Conservation (phyloP, 2,797 vertebrate genomes). For the Garrulus glandarius region DNA sequence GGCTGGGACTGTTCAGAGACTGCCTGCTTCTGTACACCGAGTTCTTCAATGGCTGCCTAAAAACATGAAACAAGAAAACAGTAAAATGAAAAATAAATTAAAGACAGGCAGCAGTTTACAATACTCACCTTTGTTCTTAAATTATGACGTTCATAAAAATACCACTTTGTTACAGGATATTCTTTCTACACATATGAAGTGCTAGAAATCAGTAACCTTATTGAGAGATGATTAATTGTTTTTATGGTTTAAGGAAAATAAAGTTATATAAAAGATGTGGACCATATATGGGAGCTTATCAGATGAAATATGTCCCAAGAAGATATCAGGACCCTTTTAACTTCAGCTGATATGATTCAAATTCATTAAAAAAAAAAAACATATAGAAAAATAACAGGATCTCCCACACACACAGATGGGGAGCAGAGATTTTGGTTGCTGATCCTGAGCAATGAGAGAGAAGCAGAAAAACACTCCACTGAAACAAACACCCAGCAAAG, state of each 20-base stretch:
- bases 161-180: background rate
- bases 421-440: background rate
- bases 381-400: background rate
- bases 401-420: background rate
- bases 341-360: background rate
- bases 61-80: constrained; percentile 38
- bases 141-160: background rate
- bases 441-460: background rate
- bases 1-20: constrained; percentile 95
- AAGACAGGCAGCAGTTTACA: background rate
- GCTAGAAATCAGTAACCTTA: background rate
- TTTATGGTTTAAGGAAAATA: background rate
- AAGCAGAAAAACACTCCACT: background rate
- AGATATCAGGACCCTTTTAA: background rate
- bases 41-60: constrained; percentile 88
- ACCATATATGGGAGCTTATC: background rate
- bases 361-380: background rate
- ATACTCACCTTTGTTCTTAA: background rate
- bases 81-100: background rate
- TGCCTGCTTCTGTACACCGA: constrained; percentile 92
- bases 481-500: background rate
- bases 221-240: background rate
- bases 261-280: rapidly evolving
- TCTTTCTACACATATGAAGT: background rate
- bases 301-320: background rate